phyloP scores from a whole-genome alignment of 2,797 vertebrate species.

The Limosa lapponica region DNA sequence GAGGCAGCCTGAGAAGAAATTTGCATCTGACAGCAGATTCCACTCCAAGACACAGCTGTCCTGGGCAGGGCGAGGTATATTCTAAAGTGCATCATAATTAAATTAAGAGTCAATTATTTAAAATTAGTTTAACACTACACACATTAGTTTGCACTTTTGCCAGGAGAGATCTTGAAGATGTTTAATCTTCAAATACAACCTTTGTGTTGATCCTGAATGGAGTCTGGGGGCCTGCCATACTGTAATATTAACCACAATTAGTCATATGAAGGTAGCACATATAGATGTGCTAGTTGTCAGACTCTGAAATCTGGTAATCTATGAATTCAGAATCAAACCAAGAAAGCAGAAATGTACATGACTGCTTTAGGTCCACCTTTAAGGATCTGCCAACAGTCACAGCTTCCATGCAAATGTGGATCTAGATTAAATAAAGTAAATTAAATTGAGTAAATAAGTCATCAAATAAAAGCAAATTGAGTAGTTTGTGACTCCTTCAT shows the following conservation, averaged over 20 bases:
- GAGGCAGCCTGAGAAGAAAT: not conserved
- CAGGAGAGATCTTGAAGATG: not conserved
- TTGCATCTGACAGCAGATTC: not conserved
- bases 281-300: fast-evolving
- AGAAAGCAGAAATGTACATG: not conserved
- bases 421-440: not conserved
- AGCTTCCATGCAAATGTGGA: not conserved
- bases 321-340: not conserved
- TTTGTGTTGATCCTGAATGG: not conserved
- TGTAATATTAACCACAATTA: fast-evolving
- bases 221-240: not conserved
- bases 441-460: not conserved
- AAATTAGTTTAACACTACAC: not conserved
- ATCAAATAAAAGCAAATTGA: not conserved
- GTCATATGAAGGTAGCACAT: fast-evolving
- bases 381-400: not conserved
- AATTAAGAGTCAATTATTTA: not conserved
- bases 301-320: not conserved
- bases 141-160: not conserved
- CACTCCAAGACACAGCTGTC: not conserved
- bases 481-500: not conserved
- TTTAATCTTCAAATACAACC: not conserved
- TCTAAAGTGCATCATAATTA: not conserved
- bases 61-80: not conserved
- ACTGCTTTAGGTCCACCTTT: not conserved